These are phyloP conservation scores for Caenorhabditis briggsae DNA, from an alignment of 1,140 invertebrate species.

Conservation along the genomic window DNA sequence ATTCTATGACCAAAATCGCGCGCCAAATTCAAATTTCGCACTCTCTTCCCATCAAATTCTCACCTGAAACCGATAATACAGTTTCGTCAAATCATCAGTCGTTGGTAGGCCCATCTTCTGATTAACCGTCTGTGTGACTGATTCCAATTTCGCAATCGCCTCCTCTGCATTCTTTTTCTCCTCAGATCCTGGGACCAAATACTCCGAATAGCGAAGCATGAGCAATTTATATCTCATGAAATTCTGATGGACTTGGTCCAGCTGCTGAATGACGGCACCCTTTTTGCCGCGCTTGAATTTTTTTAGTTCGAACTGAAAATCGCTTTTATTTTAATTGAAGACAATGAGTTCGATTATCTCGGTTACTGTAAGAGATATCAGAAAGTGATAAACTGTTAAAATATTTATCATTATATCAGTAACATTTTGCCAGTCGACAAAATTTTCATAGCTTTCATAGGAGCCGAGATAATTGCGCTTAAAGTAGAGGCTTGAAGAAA, in stretches of 20 bases:
- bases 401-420: too few species aligned
- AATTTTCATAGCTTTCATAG: too few species aligned
- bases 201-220: conserved; percentile 59
- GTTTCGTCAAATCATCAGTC: conserved; percentile 41
- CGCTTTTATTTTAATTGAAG: too few species aligned
- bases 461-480: too few species aligned
- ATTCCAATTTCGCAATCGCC: conserved; percentile 56
- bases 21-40: not conserved
- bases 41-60: not conserved
- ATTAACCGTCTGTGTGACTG: conserved; percentile 52
- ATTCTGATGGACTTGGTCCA: conserved; percentile 63
- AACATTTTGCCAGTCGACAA: too few species aligned
- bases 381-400: too few species aligned
- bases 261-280: conserved; percentile 56
- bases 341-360: too few species aligned
- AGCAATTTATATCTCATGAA: conserved; percentile 62
- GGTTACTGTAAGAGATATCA: too few species aligned
- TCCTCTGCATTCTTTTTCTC: conserved; percentile 35
- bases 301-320: conserved; percentile 60
- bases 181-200: conserved; percentile 20
- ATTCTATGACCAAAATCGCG: too few species aligned
- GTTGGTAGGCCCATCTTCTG: conserved; percentile 56
- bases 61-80: conserved; percentile 61
- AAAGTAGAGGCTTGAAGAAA: too few species aligned
- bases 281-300: conserved; percentile 56